Base-by-base conservation (phyloP, 2,888 invertebrate genomes). In the Geophilus truncorum region DNA sequence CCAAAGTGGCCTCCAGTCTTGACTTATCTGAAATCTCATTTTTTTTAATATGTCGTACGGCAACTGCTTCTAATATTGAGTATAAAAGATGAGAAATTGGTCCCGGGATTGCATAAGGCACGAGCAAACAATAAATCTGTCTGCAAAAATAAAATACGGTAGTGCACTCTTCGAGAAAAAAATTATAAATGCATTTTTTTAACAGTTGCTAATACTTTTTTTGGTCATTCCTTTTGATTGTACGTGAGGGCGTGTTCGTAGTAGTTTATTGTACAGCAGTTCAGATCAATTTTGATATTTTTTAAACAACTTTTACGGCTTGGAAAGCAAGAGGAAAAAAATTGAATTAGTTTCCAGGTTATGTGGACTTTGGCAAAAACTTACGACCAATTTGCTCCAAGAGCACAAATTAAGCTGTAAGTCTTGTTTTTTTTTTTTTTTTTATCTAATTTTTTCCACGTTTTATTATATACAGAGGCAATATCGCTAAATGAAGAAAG, bases 321-420 rank as follows among this genome's bases (percentile, higher is more conserved):
- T 70, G 70, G 28, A 23, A 70, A 51, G 21, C 10, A 28, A 23
- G n/a, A n/a, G 28, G 70, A 15, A 23, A 25, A 70, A 70, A 70
- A 70, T 70, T 70, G 70, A 70, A 70, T 70, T 70, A 70, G 70
- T 25, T 70, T 70, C 28, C 70, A 28, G 70, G 70, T 70, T 70
- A 62, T 62, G 70, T 70, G 70, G 28, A 70, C 70, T 70, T 70
- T 70, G 70, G 70, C 70, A 70, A 25, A 70, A 70, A 62, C 25
- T 70, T 70, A 70, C 70, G 70, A 70, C 70, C 70, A 70, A 70
- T 70, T 70, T 70, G 70, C 28, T 70, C 70, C 70, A 12, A 25
- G 70, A 70, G 70, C 28, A 70, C 70, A 70, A 70, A 70, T 70
- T 70, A 70, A 70, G 70, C 70, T 70, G 70, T 70, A 70, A 70